Base-by-base conservation (phyloP, 1,140 invertebrate species). In the Spodoptera litura region DNA sequence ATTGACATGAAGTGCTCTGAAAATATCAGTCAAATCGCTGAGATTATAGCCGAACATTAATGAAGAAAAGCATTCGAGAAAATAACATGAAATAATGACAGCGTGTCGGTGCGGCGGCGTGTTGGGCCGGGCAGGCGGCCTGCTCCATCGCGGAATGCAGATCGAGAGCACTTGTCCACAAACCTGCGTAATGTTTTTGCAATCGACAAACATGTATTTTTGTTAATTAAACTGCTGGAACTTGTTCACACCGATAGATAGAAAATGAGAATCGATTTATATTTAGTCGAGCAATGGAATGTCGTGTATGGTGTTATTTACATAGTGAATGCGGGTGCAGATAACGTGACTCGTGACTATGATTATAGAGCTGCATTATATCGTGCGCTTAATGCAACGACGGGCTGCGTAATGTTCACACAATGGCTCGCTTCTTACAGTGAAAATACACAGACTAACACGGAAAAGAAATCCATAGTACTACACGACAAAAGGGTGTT, bases 321-420 rank as follows among this genome's bases (percentile, higher is more conserved):
- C 87, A 87, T 88, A 89, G 88, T 79, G 80, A 89, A 88, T 85
- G 85, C 83, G 86, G 85, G 86, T 86, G 85, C 86, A 78, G 78
- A 87, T 89, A 87, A 88, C 84, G 83, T 86, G 87, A 87, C 86
- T 87, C 83, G 87, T 86, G 84, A 85, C 83, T 83, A 82, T 88
- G 86, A 91, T 91, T 90, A 87, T 85, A 88, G 85, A 85, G 83
- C 78, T 84, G 85, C 81, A 86, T 85, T 86, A 86, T 87, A 88
- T 88, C 86, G 87, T 85, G 85, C 87, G 87, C 83, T 85, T 88
- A 89, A 88, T 90, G 88, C 84, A 88, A 88, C 81, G 82, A 83
- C 83, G 61, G 72, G 70, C 84, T 89, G 85, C 84, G 83, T 90
- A 89, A 89, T 89, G 81, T 83, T 83, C 82, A 88, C 81, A 90